Conservation (phyloP, 2,113 vertebrate genomes). For the Tauraco erythrolophus region DNA sequence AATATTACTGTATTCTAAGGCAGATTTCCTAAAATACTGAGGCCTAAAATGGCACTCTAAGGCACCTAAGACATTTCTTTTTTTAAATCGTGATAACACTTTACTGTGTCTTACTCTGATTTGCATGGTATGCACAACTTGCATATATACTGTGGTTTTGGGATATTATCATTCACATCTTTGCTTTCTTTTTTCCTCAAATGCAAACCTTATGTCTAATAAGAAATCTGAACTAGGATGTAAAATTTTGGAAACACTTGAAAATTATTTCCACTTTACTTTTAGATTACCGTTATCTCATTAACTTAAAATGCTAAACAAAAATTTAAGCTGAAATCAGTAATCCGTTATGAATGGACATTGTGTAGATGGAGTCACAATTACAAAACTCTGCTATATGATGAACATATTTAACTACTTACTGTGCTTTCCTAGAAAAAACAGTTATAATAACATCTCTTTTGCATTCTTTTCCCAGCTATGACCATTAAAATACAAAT, state of each 20-base stretch:
- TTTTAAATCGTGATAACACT: accelerated
- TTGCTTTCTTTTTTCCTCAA: background rate
- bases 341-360: background rate
- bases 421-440: background rate
- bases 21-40: background rate
- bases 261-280: background rate
- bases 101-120: background rate
- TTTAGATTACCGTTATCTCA: background rate
- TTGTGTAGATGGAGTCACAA: background rate
- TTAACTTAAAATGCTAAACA: background rate
- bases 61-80: accelerated
- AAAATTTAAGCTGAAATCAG: background rate
- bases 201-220: background rate
- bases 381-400: background rate
- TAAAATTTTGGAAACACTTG: background rate
- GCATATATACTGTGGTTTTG: background rate
- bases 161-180: background rate
- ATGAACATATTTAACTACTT: background rate
- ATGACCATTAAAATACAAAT: background rate
- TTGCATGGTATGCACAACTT: background rate
- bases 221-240: background rate
- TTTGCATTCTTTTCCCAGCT: background rate
- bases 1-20: background rate
- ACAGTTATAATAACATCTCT: accelerated
- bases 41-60: background rate